Evolutionary conservation across 1,140 invertebrate species (phyloP), one percentile per base, ranked within the genome.

Genomic region (Temnothorax curvispinosus): DNA sequence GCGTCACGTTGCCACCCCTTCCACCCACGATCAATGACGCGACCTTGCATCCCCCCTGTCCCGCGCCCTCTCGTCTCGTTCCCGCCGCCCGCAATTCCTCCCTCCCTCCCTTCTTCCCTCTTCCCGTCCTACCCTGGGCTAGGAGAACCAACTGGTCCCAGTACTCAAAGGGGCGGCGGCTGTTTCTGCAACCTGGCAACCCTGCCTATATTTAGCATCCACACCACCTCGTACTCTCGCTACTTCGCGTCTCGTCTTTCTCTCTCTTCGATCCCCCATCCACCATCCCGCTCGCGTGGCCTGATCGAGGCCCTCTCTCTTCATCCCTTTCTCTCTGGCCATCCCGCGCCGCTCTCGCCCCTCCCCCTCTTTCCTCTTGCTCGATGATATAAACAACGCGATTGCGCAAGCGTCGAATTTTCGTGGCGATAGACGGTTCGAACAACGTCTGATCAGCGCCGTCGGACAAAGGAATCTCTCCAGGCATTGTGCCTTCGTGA

Each of bases 111-210:
- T 47, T 8, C 11, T 11, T 1, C 44, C 87, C 87, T 41, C 38
- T 41, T 41, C 18, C 80, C 27, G 27, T 27, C 27, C 27, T 27
- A 27, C 27, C 27, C 77, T 81, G 56, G 56, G 85, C 87, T 88
- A 21, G 21, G 84, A 27, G 27, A 90, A 91, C 90, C 90, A 88
- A 90, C 85, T 90, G 89, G 92, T 92, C 90, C 92, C 92, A 92
- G 93, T 88, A 92, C 92, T 95, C 93, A 93, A 94, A 95, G 94
- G 95, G 95, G 95, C 94, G 94, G 95, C 93, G 94, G 94, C 94
- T 94, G 94, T 94, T 94, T 94, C 94, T 95, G 94, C 94, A 95
- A 95, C 94, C 94, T 94, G 94, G 95, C 94, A 95, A 95, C 94
- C 93, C 94, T 94, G 92, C 94, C 94, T 95, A 95, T 95, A 95